phyloP scores from a whole-genome alignment of 2,888 invertebrate genomes.

The Steinernema carpocapsae region DNA sequence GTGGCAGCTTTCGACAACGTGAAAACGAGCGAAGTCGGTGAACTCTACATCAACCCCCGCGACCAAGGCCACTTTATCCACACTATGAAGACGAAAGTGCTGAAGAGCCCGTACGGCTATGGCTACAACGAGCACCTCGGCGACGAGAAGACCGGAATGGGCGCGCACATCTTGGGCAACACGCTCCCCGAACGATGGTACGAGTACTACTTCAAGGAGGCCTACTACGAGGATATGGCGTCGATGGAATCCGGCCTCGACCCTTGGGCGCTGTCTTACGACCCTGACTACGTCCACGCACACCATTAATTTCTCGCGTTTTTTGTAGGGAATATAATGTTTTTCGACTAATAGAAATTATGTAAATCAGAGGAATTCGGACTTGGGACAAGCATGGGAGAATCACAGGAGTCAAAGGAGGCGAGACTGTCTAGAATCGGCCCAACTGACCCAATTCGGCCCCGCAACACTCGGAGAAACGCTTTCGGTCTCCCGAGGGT shows the following conservation, averaged over 20 bases:
- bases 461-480: too few relatives aligned
- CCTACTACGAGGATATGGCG: conserved; percentile 57
- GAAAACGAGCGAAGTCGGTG: conserved; percentile 61
- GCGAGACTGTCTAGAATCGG: too few relatives aligned
- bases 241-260: conserved; percentile 60
- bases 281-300: conserved; percentile 13
- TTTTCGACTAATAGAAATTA: background rate
- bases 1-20: conserved; percentile 57
- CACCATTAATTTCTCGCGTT: background rate
- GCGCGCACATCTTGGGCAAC: conserved; percentile 38
- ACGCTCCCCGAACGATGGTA: conserved; percentile 62
- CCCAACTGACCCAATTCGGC: too few relatives aligned
- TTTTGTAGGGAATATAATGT: conserved; percentile 13
- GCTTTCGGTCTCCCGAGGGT: too few relatives aligned
- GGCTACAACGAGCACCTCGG: conserved; percentile 61
- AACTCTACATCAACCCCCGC: conserved; percentile 62
- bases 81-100: conserved; percentile 62
- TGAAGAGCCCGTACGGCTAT: conserved; percentile 62
- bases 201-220: conserved; percentile 62
- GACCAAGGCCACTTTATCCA: conserved; percentile 63
- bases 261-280: background rate
- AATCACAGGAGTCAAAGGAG: background rate
- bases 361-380: background rate
- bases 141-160: conserved; percentile 42
- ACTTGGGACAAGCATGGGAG: background rate